Base-by-base conservation (phyloP, 2,888 invertebrate species). In the Ormyrus thymus region DNA sequence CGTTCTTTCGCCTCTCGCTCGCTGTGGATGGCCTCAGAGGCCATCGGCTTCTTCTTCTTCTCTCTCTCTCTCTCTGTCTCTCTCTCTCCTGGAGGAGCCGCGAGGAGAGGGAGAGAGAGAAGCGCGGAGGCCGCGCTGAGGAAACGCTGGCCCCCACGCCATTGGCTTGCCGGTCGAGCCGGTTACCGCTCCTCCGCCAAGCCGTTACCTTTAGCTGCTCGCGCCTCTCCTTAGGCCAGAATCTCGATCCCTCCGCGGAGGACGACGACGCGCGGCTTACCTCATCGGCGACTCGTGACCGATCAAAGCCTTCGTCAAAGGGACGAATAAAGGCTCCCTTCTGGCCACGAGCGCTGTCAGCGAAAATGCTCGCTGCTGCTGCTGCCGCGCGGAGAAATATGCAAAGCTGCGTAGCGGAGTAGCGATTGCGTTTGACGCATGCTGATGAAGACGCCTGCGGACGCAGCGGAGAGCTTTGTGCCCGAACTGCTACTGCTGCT, bases 121-220 rank as follows among this genome's bases (percentile, higher is more conserved):
- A 76, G 55, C 58, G 55, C 71, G 78, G 73, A 80, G 78, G 68
- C 76, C 77, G 76, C 73, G 74, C 29, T 29, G 75, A 78, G 79
- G 74, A 78, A 73, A 66, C 46, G 69, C 50, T 48, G 79, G 29
- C 29, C 80, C 84, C 88, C 83, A 87, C 89, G 89, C 89, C 89
- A 86, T 85, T 89, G 89, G 86, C 83, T 86, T 85, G 29, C 86
- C 87, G 87, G 87, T 85, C 84, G 85, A 86, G 88, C 87, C 88
- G 89, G 88, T 89, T 88, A 84, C 86, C 88, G 86, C 88, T 89
- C 87, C 87, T 87, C 83, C 83, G 77, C 84, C 85, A 79, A 85
- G 85, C 87, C 86, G 87, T 87, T 87, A 86, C 85, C 85, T 88
- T 43, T 84, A 83, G 79, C 81, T 82, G 7, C 46, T 13, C 68